Conservation (phyloP, 2,797 vertebrate genomes). For the Hemitrygon akajei region DNA sequence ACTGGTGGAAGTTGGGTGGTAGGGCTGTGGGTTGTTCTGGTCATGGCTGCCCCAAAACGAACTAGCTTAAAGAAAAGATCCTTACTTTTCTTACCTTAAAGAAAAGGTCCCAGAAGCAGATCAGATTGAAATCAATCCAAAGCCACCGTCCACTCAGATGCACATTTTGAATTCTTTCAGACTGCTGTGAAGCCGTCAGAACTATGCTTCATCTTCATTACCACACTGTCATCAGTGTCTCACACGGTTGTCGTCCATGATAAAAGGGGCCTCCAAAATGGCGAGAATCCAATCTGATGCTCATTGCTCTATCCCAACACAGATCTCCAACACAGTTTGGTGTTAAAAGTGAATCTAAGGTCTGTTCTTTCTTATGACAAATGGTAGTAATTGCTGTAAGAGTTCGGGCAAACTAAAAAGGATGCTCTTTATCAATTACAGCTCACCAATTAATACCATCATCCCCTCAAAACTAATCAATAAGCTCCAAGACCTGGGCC, state of each 20-base stretch:
- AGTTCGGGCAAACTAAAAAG: neutral
- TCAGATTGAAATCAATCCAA: neutral
- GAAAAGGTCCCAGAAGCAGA: neutral
- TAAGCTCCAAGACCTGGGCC: too few relatives aligned
- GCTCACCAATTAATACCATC: too few relatives aligned
- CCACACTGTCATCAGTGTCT: neutral
- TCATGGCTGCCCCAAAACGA: neutral
- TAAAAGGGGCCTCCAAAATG: neutral
- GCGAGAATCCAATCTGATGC: neutral
- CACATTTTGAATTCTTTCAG: neutral
- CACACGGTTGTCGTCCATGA: neutral
- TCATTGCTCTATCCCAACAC: neutral
- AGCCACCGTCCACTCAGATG: neutral
- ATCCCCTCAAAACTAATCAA: too few relatives aligned
- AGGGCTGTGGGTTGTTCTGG: neutral
- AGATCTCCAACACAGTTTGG: neutral
- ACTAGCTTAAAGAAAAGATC: neutral
- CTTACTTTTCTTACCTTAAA: neutral
- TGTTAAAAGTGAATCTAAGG: neutral
- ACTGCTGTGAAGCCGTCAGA: neutral
- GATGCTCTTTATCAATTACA: too few relatives aligned
- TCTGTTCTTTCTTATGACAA: neutral
- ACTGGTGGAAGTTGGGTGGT: neutral
- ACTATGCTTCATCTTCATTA: conserved; percentile 8
- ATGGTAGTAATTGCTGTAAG: neutral